A percentile compares a stretch with the other conserved stretches of the same genome.
Evolutionary conservation across 2,797 vertebrate genomes (phyloP).

Genomic region (Eulemur albifrons): DNA sequence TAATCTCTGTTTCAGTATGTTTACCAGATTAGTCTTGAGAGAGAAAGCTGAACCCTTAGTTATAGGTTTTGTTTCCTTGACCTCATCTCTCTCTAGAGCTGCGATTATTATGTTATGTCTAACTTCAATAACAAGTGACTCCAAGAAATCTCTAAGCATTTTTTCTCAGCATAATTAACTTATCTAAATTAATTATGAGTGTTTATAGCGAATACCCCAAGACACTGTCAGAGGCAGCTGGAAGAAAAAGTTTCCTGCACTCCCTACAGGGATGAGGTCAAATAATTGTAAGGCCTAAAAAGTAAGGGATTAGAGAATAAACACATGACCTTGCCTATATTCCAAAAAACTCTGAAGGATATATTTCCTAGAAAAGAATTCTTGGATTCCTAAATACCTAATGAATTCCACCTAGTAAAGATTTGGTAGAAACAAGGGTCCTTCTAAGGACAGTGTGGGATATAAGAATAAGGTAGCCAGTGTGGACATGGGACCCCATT

Average conservation of each 20-base stretch:
- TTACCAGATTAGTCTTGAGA: not conserved
- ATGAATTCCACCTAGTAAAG: not conserved
- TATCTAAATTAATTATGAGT: constrained; percentile 22
- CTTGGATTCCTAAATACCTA: not conserved
- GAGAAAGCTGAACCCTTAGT: not conserved
- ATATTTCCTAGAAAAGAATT: not conserved
- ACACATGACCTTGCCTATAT: not conserved
- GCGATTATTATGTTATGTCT: not conserved
- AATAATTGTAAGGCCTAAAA: not conserved
- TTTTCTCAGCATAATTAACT: not conserved
- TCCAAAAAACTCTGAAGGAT: not conserved
- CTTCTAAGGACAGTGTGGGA: not conserved
- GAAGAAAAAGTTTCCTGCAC: not conserved
- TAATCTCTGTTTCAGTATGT: not conserved
- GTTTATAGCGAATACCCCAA: not conserved
- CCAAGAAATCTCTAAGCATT: not conserved
- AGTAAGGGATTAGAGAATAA: not conserved
- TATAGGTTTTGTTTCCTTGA: constrained; percentile 18
- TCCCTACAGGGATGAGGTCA: not conserved
- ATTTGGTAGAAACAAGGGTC: not conserved
- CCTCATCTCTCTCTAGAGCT: constrained; percentile 6
- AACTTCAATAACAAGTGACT: not conserved
- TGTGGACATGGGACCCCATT: not conserved
- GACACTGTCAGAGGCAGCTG: not conserved
- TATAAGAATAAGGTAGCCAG: not conserved